These are phyloP conservation scores for Lepidochitona cinerea DNA, from an alignment of 2,888 invertebrate species.

Conservation along the genomic window DNA sequence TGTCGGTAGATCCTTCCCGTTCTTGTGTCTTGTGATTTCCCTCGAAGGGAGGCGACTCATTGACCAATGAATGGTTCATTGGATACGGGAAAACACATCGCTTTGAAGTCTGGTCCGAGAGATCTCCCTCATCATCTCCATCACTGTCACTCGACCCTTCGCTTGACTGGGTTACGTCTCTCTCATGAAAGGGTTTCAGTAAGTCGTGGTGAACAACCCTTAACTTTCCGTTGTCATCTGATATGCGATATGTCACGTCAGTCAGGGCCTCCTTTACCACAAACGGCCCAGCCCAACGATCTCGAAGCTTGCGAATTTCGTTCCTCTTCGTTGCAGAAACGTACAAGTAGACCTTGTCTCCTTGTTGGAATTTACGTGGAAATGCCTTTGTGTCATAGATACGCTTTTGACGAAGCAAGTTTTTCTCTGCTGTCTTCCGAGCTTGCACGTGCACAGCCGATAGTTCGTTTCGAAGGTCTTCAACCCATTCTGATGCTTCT, in stretches of 20 bases:
- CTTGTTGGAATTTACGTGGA: not conserved
- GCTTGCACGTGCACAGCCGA: not conserved
- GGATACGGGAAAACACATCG: too few species aligned
- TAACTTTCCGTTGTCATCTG: not conserved
- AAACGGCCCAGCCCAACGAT: constrained; percentile 13
- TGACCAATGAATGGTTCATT: too few species aligned
- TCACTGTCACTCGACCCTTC: not conserved
- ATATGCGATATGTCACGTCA: not conserved
- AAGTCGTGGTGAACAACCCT: not conserved
- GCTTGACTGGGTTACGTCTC: not conserved
- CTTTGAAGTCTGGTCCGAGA: too few species aligned
- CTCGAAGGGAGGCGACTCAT: too few species aligned
- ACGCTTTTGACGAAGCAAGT: not conserved
- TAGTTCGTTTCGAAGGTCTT: not conserved
- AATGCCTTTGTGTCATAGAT: not conserved
- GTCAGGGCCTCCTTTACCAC: not conserved
- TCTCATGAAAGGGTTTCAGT: not conserved
- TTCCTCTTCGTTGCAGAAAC: not conserved
- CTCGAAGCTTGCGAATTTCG: constrained; percentile 7
- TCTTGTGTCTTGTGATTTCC: too few species aligned
- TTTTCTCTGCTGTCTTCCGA: not conserved
- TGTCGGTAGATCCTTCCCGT: too few species aligned
- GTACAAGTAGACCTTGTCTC: constrained; percentile 1
- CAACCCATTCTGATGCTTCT: not conserved
- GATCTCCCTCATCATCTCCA: too few species aligned